These are phyloP conservation scores for Pampus argenteus DNA, from an alignment of 2,797 vertebrate species.

Conservation along the genomic window DNA sequence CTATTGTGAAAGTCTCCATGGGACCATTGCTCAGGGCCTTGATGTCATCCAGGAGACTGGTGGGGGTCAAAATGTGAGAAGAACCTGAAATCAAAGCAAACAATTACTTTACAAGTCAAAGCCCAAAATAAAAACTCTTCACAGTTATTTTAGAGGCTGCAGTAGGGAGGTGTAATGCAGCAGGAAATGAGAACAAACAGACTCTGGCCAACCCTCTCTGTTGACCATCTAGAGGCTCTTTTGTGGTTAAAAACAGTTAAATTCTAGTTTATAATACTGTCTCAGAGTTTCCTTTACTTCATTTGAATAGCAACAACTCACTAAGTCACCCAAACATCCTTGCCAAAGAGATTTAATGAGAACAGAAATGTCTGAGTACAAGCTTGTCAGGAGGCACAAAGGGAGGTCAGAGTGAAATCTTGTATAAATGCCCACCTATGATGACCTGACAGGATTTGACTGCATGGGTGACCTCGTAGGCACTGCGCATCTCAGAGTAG, in stretches of 20 bases:
- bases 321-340: too few species aligned
- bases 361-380: not conserved
- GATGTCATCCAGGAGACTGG: slow-evolving; percentile 91
- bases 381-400: not conserved
- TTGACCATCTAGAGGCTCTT: not conserved
- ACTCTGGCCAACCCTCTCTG: too few species aligned
- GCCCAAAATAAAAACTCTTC: not conserved
- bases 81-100: slow-evolving; percentile 86
- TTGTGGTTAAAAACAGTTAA: not conserved
- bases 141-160: slow-evolving; percentile 18
- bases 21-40: slow-evolving; percentile 90
- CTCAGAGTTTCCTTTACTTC: not conserved
- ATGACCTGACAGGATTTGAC: slow-evolving; percentile 93
- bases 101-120: not conserved
- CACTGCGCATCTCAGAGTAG: slow-evolving; percentile 93
- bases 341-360: not conserved
- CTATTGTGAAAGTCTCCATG: slow-evolving; percentile 87
- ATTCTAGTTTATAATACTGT: accelerated
- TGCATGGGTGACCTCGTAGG: slow-evolving; percentile 92
- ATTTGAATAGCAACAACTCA: not conserved
- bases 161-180: slow-evolving; percentile 27
- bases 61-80: slow-evolving; percentile 94
- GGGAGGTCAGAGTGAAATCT: not conserved
- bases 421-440: slow-evolving; percentile 86
- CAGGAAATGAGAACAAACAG: slow-evolving; percentile 7